Evolutionary conservation across 2,113 vertebrate species (phyloP).

Genomic region (Podarcis muralis): DNA sequence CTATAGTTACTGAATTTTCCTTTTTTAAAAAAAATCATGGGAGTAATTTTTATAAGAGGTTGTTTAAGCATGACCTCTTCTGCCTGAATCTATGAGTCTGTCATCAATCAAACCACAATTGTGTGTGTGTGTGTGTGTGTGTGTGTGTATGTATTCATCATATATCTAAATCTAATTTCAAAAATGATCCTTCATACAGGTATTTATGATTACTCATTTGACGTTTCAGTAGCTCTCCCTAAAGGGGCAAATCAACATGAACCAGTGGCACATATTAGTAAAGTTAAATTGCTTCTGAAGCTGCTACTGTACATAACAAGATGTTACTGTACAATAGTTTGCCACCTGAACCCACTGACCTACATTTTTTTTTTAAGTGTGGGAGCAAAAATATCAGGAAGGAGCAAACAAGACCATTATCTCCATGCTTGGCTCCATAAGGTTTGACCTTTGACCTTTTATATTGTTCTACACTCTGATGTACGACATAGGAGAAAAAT

Average conservation of each 20-base stretch:
- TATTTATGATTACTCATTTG: constrained; percentile 6
- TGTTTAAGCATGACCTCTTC: constrained; percentile 16
- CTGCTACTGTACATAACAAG: not conserved
- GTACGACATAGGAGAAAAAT: not conserved
- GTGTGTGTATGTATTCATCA: no score
- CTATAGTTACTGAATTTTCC: not conserved
- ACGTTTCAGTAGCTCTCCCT: not conserved
- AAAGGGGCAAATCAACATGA: not conserved
- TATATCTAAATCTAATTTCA: not conserved
- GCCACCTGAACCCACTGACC: not conserved
- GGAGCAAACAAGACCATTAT: no score
- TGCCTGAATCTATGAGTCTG: constrained; percentile 22
- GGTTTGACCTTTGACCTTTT: not conserved
- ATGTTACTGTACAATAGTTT: not conserved
- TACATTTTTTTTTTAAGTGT: not conserved
- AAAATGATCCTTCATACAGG: not conserved
- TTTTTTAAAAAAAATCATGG: constrained; percentile 7
- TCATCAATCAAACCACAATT: constrained; percentile 37
- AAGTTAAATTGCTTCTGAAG: not conserved
- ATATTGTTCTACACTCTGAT: not conserved
- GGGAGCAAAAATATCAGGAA: no score
- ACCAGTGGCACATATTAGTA: not conserved
- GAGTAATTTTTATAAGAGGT: constrained; percentile 18
- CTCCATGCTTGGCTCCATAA: not conserved
- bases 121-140: not conserved